Percentiles rank a stretch among this genome's conserved stretches.
Evolutionary conservation across 2,888 invertebrate genomes (phyloP).

Genomic region (Caenorhabditis sp.): DNA sequence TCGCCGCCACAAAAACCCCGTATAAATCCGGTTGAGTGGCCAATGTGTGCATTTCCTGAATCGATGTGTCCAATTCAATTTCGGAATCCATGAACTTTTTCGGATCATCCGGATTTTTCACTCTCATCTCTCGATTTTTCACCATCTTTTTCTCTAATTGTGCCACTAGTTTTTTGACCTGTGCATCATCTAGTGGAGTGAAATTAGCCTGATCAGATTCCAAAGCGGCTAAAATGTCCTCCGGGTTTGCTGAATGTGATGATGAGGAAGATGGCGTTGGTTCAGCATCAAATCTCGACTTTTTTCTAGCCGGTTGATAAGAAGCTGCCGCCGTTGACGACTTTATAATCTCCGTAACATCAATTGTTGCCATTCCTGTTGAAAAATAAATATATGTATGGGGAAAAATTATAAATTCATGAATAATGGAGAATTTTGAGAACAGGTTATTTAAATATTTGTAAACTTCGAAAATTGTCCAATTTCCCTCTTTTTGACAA

Average conservation of each 20-base stretch:
- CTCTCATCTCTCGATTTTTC: constrained; percentile 95
- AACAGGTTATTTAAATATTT: no score
- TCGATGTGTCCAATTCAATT: constrained; percentile 86
- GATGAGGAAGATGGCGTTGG: constrained; percentile 10
- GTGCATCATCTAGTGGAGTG: constrained; percentile 55
- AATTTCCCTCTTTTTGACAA: no score
- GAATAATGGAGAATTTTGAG: no score
- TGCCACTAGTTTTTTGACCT: constrained; percentile 57
- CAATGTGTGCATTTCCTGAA: constrained; percentile 86
- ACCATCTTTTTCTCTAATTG: constrained; percentile 84
- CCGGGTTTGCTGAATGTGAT: constrained; percentile 21
- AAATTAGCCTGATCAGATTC: constrained; percentile 52
- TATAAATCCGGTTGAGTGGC: constrained; percentile 96
- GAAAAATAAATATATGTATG: no score
- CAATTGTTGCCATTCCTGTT: constrained; percentile 52
- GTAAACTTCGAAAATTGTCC: no score
- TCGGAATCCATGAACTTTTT: constrained; percentile 92
- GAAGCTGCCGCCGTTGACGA: constrained; percentile 26
- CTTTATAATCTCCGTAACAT: constrained; percentile 52
- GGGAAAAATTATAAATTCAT: no score
- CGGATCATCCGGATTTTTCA: constrained; percentile 85
- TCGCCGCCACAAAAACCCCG: constrained; percentile 86
- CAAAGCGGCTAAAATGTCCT: constrained; percentile 61
- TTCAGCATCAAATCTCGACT: constrained; percentile 41
- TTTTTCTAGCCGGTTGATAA: constrained; percentile 55